Percentiles rank a stretch among this genome's conserved stretches.
phyloP scores from a whole-genome alignment of 2,113 vertebrate genomes.

The Oreochromis aureus region DNA sequence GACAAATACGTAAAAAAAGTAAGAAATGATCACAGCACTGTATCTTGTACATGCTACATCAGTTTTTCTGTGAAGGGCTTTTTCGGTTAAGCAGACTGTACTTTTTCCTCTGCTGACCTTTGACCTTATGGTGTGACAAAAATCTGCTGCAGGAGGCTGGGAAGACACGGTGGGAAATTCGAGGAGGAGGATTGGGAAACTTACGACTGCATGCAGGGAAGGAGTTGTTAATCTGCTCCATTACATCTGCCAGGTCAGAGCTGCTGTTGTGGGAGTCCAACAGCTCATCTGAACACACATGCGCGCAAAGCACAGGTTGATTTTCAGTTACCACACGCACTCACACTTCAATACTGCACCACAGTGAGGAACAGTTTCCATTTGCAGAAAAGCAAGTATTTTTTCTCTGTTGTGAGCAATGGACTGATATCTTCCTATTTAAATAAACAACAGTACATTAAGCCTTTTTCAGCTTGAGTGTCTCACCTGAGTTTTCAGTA shows the following conservation, averaged over 20 bases:
- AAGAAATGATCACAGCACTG: background rate
- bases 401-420: background rate
- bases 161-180: background rate
- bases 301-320: background rate
- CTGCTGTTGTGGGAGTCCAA: constrained; percentile 80
- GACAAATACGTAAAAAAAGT: background rate
- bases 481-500: constrained; percentile 81
- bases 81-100: background rate
- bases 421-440: background rate
- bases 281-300: constrained; percentile 77
- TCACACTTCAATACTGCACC: background rate
- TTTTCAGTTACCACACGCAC: background rate
- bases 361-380: background rate
- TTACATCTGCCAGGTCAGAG: constrained; percentile 90
- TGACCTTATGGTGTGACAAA: background rate
- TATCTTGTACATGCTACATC: background rate
- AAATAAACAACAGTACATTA: background rate
- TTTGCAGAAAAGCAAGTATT: background rate
- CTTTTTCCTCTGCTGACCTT: background rate
- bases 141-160: background rate
- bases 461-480: background rate
- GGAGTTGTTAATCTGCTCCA: constrained; percentile 95
- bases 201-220: constrained; percentile 92
- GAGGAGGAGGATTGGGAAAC: constrained; percentile 49
- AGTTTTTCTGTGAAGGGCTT: background rate